These are phyloP conservation scores for Branchipolynoe longqiensis DNA, from an alignment of 2,888 invertebrate species.

Conservation along the genomic window DNA sequence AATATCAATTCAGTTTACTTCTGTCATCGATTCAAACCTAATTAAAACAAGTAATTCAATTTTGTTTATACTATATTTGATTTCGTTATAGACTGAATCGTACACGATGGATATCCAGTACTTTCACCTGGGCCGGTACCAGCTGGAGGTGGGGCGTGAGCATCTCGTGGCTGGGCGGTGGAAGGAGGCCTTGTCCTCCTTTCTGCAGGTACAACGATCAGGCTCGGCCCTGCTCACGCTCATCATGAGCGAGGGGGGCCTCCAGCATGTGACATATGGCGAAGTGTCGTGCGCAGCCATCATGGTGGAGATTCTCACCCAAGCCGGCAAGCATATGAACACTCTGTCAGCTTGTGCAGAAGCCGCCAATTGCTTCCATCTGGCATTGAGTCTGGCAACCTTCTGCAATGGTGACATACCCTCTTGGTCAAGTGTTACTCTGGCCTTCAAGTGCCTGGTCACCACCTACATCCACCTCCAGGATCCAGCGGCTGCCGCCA, in stretches of 20 bases:
- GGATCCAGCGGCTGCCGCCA: constrained; percentile 28
- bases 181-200: constrained; percentile 24
- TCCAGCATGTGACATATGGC: constrained; percentile 40
- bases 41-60: too few relatives aligned
- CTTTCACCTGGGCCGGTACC: constrained; percentile 28
- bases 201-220: constrained; percentile 18
- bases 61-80: too few relatives aligned
- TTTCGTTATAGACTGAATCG: background rate
- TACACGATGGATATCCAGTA: constrained; percentile 39
- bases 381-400: constrained; percentile 52
- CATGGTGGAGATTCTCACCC: constrained; percentile 45
- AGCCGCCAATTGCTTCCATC: constrained; percentile 46
- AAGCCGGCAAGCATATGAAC: constrained; percentile 34
- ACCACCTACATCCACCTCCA: constrained; percentile 55
- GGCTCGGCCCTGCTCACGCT: constrained; percentile 40
- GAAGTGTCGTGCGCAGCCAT: constrained; percentile 46
- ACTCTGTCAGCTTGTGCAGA: constrained; percentile 28
- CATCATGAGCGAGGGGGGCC: constrained; percentile 40
- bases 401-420: constrained; percentile 30
- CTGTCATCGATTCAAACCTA: too few relatives aligned
- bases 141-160: constrained; percentile 36
- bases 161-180: constrained; percentile 1
- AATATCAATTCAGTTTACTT: background rate
- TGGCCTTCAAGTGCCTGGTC: constrained; percentile 44
- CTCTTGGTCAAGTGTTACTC: constrained; percentile 23